These are phyloP conservation scores for Chloroclystis v-ata DNA, from an alignment of 2,888 invertebrate genomes.

Conservation along the genomic window DNA sequence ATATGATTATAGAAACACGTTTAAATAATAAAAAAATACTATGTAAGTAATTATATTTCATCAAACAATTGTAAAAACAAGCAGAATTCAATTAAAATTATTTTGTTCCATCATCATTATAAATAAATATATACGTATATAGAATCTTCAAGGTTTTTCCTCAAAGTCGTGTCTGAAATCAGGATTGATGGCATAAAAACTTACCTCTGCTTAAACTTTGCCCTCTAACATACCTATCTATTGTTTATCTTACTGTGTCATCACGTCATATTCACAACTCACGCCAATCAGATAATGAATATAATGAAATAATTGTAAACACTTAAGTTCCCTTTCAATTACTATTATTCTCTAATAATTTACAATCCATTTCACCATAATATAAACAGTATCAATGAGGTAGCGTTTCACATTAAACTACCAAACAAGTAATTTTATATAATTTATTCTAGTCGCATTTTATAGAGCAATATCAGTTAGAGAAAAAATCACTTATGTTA, in stretches of 20 bases:
- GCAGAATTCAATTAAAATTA: slow-evolving; percentile 8
- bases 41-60: too few species aligned
- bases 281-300: neutral
- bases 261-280: neutral
- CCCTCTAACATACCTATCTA: slow-evolving; percentile 12
- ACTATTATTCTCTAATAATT: too few species aligned
- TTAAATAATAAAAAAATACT: too few species aligned
- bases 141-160: slow-evolving; percentile 49
- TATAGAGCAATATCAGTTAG: neutral
- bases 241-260: slow-evolving; percentile 14
- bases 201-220: slow-evolving; percentile 26
- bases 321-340: too few species aligned
- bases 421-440: neutral
- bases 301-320: neutral
- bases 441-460: neutral
- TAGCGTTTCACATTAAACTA: neutral
- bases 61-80: neutral
- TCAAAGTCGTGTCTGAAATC: slow-evolving; percentile 33
- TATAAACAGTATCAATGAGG: too few species aligned
- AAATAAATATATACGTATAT: slow-evolving; percentile 30
- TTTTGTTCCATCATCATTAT: slow-evolving; percentile 22
- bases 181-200: slow-evolving; percentile 33
- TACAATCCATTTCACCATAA: too few species aligned
- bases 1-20: too few species aligned
- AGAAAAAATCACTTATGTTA: neutral